Base-by-base conservation (phyloP, 1,140 invertebrate species). In the Geopemphigus sp. region DNA sequence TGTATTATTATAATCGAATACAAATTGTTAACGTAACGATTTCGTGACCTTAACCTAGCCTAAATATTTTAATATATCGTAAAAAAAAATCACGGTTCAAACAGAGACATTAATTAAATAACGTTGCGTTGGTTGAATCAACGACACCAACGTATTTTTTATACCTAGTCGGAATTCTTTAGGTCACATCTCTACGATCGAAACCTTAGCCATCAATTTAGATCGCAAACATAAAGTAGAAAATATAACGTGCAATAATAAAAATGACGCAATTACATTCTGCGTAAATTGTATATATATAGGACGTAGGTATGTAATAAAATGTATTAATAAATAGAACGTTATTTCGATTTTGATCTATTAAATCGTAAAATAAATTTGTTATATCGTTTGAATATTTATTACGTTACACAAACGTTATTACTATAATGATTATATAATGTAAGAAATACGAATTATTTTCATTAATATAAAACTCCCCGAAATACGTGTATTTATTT, bases 141-240 rank as follows among this genome's bases (percentile, higher is more conserved):
- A 47, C 45, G 39, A 50, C 12, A 68, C 39, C 14, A 4, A 68
- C 64, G 39, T 68, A 22, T 39, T 6, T 66, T 45, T 22, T 57
- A 66, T n/a, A 39, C 22, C 10, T 1, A 39, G 32, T 66, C n/a
- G n/a, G n/a, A 66, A 66, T 66, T 68, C 15, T 50, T 68, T 68
- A 26, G n/a, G 14, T 0, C 14, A 26, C 14, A 64, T 66, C 11
- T 50, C 11, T 54, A 2, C 15, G 24, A 4, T n/a, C 29, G 39
- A 5, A 26, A 68, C 50, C 15, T 68, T 47, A 24, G 8, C n/a
- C 6, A 14, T 47, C 5, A 66, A 66, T 66, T 66, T 22, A 15
- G 3, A 66, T 15, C 39, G 1, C n/a, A 66, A 24, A 22, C n/a
- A n/a, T n/a, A n/a, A n/a, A n/a, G n/a, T n/a, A n/a, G n/a, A n/a